Evolutionary conservation across 2,113 vertebrate genomes (phyloP).

Genomic region (Pelecanoides urinatrix): DNA sequence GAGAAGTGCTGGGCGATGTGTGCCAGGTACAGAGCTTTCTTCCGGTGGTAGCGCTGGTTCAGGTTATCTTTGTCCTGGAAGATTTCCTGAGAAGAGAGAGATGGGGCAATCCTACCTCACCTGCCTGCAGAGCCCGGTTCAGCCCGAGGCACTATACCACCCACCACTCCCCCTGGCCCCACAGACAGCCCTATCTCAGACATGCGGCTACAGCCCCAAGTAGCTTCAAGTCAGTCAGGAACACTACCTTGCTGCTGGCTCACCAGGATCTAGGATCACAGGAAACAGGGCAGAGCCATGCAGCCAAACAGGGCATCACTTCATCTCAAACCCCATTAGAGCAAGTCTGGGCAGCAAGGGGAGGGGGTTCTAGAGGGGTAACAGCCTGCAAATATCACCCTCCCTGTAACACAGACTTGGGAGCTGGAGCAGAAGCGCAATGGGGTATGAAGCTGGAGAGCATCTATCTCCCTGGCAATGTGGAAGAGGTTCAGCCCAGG

Average conservation of each 20-base stretch:
- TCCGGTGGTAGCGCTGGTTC: slow-evolving; percentile 95
- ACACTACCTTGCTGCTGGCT: neutral
- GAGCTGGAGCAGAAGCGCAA: neutral
- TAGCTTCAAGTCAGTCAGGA: neutral
- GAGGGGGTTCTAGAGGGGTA: neutral
- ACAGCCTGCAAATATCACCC: neutral
- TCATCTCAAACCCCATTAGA: neutral
- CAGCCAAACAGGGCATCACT: neutral
- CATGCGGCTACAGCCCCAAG: neutral
- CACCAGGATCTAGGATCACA: neutral
- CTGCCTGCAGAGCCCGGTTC: neutral
- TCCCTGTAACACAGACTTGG: neutral
- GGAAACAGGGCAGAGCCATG: neutral
- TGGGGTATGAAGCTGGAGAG: neutral
- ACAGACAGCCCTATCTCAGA: neutral
- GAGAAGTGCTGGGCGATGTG: slow-evolving; percentile 82
- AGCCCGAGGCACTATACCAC: accelerated
- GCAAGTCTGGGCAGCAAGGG: neutral
- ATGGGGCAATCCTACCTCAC: neutral
- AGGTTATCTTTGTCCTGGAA: slow-evolving; percentile 89
- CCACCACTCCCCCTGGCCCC: accelerated
- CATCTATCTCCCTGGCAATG: neutral
- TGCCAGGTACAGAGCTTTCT: slow-evolving; percentile 90
- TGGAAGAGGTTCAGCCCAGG: neutral
- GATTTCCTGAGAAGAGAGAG: slow-evolving; percentile 72